Base-by-base conservation (phyloP, 2,888 invertebrate species). In the Chamaedrilus cognettii region DNA sequence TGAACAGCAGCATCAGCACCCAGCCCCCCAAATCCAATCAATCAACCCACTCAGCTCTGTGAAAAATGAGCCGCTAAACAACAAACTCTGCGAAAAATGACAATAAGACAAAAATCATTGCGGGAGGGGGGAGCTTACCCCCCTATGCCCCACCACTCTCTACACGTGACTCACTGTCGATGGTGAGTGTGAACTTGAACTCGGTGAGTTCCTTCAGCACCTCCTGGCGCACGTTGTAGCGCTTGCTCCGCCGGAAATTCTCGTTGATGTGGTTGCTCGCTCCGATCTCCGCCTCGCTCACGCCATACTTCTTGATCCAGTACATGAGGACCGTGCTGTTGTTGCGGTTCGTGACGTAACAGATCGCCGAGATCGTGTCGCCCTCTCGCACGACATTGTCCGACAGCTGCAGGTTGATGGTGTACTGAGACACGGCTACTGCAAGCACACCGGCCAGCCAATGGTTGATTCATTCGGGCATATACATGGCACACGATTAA, bases 271-370 rank as follows among this genome's bases (percentile, higher is more conserved):
- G 66, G 7, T 33, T 56, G 49, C 62, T 70, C 4, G 69, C 67
- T 5, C 65, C 70, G 26, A 72, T 70, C 49, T 72, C 70, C 33
- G 57, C 61, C 51, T 68, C 68, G 26, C 63, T 33, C 15, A 34
- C 57, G 30, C 64, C 59, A 26, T 52, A 34, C 33, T 32, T 58
- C 62, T 64, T 68, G 19, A 58, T 57, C 68, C 66, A 72, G 32
- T 59, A 52, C 26, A 72, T 60, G 31, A 68, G 35, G 32, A 64
- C 62, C 15, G 55, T 30, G 19, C 19, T 60, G 34, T 62, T 30
- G n/a, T 57, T 56, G 30, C 23, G 49, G n/a, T 59, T 67, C n/a
- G 63, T 57, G 35, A 70, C 70, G 26, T 67, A 58, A 60, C 72
- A 72, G n/a, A 58, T 65, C 28, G 64, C 69, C 31, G 34, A 52